Evolutionary conservation across 2,888 invertebrate genomes (phyloP).

Genomic region (Acronicta psi): DNA sequence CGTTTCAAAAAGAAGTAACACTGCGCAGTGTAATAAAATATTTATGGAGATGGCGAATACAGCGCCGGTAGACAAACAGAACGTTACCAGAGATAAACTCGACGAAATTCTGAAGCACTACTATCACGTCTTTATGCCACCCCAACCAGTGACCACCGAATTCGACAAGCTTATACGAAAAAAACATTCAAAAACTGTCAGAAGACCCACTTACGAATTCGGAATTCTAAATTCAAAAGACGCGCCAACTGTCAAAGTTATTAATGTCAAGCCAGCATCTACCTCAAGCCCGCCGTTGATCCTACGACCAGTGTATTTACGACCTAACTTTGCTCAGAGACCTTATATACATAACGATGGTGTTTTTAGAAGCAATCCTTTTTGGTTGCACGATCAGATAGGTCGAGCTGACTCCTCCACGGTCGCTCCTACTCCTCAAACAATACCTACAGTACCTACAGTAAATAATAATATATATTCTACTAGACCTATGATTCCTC

Average conservation of each 20-base stretch:
- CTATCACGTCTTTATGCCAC: constrained; percentile 62
- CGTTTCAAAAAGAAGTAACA: constrained; percentile 64
- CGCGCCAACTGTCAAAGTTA: constrained; percentile 66
- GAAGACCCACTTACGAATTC: constrained; percentile 66
- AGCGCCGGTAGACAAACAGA: constrained; percentile 53
- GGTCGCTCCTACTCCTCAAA: constrained; percentile 1
- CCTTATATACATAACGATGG: constrained; percentile 54
- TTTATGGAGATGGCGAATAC: constrained; percentile 66
- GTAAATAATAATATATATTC: background rate
- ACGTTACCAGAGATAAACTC: constrained; percentile 51
- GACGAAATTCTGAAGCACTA: constrained; percentile 64
- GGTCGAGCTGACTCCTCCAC: constrained; percentile 26
- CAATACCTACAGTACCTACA: constrained; percentile 8
- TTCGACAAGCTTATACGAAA: constrained; percentile 17
- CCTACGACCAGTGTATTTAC: constrained; percentile 72
- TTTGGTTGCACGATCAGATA: constrained; percentile 49
- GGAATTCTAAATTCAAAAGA: constrained; percentile 64
- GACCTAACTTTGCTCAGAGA: constrained; percentile 47
- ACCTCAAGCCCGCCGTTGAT: constrained; percentile 60
- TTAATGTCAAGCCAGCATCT: constrained; percentile 65
- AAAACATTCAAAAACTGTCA: constrained; percentile 36
- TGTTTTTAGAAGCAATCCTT: constrained; percentile 50
- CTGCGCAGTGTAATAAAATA: constrained; percentile 67
- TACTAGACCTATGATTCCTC: background rate
- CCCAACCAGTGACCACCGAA: constrained; percentile 15